Evolutionary conservation across 2,888 invertebrate genomes (phyloP), one percentile per base, ranked within the genome.

Genomic region (Agelastica alni): DNA sequence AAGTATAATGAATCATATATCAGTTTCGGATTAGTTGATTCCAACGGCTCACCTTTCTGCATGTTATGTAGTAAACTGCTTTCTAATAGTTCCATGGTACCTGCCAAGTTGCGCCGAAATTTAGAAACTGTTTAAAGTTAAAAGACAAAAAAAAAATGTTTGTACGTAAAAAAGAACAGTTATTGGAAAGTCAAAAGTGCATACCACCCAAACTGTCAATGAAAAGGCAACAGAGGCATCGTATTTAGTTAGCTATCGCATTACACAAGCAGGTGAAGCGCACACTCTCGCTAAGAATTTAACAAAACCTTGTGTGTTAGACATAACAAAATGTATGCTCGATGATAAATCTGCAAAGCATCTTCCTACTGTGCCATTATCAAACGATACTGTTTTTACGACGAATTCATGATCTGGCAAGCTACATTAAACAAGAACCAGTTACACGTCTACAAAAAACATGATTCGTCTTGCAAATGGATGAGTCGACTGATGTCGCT

Each of bases 401-500:
- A 22, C 4, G 22, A 22, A 22, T 22, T 22, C 22, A 22, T 22
- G 22, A 22, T 22, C 22, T 22, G 28, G 22, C 22, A 42, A 42
- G 31, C 31, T 30, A 30, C 30, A 2, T 30, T 12, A 28, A 28
- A 32, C 31, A 28, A 14, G 31, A 31, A 26, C 26, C 28, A 43
- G 28, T 26, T 13, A 43, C 43, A 20, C 22, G 43, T 43, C 43
- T 43, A 26, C 10, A 26, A 28, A 43, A 43, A 7, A 43, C 43
- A 30, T 14, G 17, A 34, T 64, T 65, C 56, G 53, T 53, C 56
- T 61, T 67, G 65, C 70, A 69, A 65, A 61, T 69, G 56, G 68
- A 69, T 51, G 68, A 70, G 61, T 58, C 59, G 18, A 65, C 62
- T 48, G 59, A 65, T 47, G 58, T 61, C 13, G 49, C 58, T 22